Base-by-base conservation (phyloP, 2,888 invertebrate genomes). In the Morpho achilles region DNA sequence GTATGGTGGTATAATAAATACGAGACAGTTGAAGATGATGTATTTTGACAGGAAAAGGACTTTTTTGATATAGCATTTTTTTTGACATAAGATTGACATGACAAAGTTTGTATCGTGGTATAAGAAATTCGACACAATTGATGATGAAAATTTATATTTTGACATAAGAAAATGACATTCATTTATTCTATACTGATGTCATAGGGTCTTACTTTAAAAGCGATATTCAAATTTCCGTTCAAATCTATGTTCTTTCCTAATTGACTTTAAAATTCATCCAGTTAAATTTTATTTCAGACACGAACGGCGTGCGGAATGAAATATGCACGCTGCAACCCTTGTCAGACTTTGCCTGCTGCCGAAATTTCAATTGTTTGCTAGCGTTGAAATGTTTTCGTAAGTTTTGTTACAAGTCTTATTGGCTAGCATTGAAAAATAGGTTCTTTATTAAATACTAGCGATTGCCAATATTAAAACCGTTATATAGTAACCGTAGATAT, bases 251-350 rank as follows among this genome's bases (percentile, higher is more conserved):
- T 48, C 51, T 7, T 44, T 53, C 9, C 39, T 46, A 16, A 44
- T 41, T 9, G 42, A 42, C 47, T 51, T 46, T 50, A 32, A 56
- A 51, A 46, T 51, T 59, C 32, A 16, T 8, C 41, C 44, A 44
- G 41, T 50, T 41, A 42, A 32, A 50, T 53, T 40, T 40, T 46
- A 9, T 53, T 53, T 40, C 32, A 42, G 16, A 43, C 58, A 55
- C 48, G 50, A 10, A 48, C 55, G 52, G 44, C 54, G 54, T 57
- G 55, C 54, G 43, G 51, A 62, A 59, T 45, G 55, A 39, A 59
- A 63, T 63, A 63, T 61, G 53, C 44, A 61, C 46, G 43, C 55
- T 59, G 53, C 50, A 62, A 56, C 60, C 49, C 59, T 59, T 56
- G 58, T 63, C 51, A 57, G 50, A 54, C 54, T 57, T 55, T 55